Evolutionary conservation across 2,888 invertebrate genomes (phyloP).

Genomic region (Copidosoma aretas): DNA sequence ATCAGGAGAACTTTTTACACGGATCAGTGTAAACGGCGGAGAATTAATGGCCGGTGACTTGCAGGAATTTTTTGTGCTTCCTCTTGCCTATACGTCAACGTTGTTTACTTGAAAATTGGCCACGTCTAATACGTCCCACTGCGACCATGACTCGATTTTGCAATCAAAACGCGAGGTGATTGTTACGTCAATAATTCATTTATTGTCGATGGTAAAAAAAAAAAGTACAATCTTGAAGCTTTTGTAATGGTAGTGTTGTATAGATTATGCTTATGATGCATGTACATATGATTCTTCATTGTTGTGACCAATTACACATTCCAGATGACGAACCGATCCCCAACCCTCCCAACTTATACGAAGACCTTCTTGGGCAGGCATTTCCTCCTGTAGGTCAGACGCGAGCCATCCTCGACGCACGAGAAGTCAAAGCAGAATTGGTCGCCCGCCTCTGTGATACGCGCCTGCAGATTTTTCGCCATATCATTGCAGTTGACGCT

Average conservation of each 20-base stretch:
- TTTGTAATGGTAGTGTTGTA: no score
- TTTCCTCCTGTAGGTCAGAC: neutral
- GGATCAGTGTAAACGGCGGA: constrained; percentile 33
- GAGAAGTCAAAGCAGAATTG: constrained; percentile 21
- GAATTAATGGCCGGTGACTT: constrained; percentile 38
- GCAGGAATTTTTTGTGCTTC: constrained; percentile 28
- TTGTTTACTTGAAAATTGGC: constrained; percentile 34
- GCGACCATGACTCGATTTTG: neutral
- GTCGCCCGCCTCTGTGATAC: constrained; percentile 13
- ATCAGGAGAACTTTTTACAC: constrained; percentile 3
- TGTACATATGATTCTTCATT: no score
- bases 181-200: no score
- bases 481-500: neutral
- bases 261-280: no score
- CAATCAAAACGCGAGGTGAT: no score
- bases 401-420: neutral
- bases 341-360: no score
- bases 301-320: no score
- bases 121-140: constrained; percentile 29
- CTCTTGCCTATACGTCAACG: neutral
- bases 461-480: constrained; percentile 1
- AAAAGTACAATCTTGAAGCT: no score
- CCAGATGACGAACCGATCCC: no score
- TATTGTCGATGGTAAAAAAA: no score
- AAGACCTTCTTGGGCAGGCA: no score